Base-by-base conservation (phyloP, 2,113 vertebrate species). In the Cheilinus undulatus region DNA sequence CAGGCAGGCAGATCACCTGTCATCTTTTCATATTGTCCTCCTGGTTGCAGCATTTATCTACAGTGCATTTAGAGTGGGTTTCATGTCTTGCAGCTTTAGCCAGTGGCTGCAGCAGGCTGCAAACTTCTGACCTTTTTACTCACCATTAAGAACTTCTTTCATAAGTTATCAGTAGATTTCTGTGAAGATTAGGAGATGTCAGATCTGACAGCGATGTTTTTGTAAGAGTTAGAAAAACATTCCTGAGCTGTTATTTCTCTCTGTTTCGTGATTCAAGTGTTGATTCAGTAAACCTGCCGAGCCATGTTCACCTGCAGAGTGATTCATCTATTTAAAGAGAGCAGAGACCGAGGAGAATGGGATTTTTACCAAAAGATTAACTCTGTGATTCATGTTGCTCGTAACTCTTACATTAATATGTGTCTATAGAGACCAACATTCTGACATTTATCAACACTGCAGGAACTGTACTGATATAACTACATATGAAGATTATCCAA, bases 171-270 rank as follows among this genome's bases (percentile, higher is more conserved):
- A 42, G 17, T 42, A 14, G 19, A 14, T 42, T 15, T 34, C 32
- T 19, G 14, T 5, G 40, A 42, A 17, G 40, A 42, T 42, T 42
- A 42, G 5, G 40, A 15, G 40, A 42, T 6, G 38, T 43, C 23
- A 28, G 4, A 36, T 6, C 27, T 42, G 4, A 51, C 45, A 40
- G 46, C 24, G 40, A 11, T 60, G 43, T 71, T 69, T 76, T 54
- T 7, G 51, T 12, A 53, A 20, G 28, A 30, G 19, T 65, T 69
- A 46, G 59, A 59, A 63, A 20, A 80, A 60, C 60, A 64, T 73
- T 61, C 58, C 40, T 42, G 52, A 34, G 5, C 0, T 36, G 6
- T 6, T 36, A 20, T 57, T 54, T 58, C 69, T 79, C 19, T 48
- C 19, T 7, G 32, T 14, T 42, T 12, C 23, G 17, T 23, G 67